phyloP scores from a whole-genome alignment of 1,140 invertebrate genomes.

The Trissolcus basalis region DNA sequence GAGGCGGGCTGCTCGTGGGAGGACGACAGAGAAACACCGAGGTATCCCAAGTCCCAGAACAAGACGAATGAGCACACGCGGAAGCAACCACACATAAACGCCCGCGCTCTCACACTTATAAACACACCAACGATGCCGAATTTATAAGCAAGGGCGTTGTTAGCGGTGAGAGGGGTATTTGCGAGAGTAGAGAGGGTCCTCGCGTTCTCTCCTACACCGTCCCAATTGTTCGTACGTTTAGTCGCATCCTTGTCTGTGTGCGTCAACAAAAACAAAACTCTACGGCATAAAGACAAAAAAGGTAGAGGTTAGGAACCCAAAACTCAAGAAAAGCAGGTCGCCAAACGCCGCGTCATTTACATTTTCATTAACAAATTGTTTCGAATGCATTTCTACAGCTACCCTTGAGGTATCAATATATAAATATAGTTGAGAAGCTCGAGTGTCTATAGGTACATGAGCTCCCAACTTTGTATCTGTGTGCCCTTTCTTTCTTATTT shows the following conservation, averaged over 20 bases:
- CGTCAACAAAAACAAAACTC: no score
- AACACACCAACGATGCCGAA: slow-evolving; percentile 58
- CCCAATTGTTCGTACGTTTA: background rate
- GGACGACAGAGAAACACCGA: slow-evolving; percentile 63
- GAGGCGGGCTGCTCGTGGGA: slow-evolving; percentile 64
- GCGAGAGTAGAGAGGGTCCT: slow-evolving; percentile 37
- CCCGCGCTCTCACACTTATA: slow-evolving; percentile 50
- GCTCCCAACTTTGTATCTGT: no score
- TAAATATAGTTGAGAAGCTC: no score
- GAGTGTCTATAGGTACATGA: no score
- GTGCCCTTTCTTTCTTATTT: no score
- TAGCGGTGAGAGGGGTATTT: slow-evolving; percentile 68
- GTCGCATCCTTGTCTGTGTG: background rate
- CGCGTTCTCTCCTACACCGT: slow-evolving; percentile 10
- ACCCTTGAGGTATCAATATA: no score
- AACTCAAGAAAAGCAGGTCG: no score
- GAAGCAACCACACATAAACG: slow-evolving; percentile 50
- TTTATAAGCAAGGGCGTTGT: slow-evolving; percentile 77
- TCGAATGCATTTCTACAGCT: no score
- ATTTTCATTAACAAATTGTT: no score
- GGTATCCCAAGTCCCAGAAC: slow-evolving; percentile 50
- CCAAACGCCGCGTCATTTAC: no score
- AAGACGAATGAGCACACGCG: slow-evolving; percentile 64
- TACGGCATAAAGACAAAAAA: no score
- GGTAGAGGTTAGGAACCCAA: no score